Evolutionary conservation across 2,888 invertebrate species (phyloP), one percentile per base, ranked within the genome.

Genomic region (Nephrocerus scutellatus): DNA sequence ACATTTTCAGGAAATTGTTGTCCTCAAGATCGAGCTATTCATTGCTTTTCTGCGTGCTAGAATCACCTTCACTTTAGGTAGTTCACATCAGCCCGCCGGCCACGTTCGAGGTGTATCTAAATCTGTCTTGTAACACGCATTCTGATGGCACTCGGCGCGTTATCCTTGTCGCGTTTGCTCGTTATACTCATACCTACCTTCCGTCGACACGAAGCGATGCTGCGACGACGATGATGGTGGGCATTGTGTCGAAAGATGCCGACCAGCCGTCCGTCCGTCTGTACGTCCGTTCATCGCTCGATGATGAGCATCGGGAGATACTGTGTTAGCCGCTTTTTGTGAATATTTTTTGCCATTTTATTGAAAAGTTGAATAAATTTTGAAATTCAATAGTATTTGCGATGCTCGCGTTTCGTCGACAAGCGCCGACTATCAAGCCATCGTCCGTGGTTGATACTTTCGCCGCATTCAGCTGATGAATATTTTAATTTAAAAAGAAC

Each of bases 51-150:
- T n/a, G n/a, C n/a, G n/a, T n/a, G n/a, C n/a, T n/a, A n/a, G n/a
- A n/a, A n/a, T n/a, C n/a, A n/a, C n/a, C n/a, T n/a, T n/a, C n/a
- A n/a, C n/a, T n/a, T n/a, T n/a, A n/a, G n/a, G n/a, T n/a, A n/a
- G n/a, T n/a, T n/a, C n/a, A n/a, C n/a, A 46, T 46, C 46, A 46
- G 44, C 44, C 44, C 46, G 41, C 46, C 46, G n/a, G n/a, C 44
- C 39, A 36, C 44, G 31, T 33, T 36, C 44, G 43, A 46, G 46
- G 46, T 46, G 46, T 46, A 46, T 43, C 46, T 46, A 46, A 46
- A 46, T 46, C 46, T 43, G 46, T 44, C 46, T 46, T 46, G 43
- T 46, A 46, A 46, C 46, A 46, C 46, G 46, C 46, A 46, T 46
- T 46, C 44, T 46, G 46, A 44, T 44, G n/a, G n/a, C n/a, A n/a